These are phyloP conservation scores for Acrobasis suavella DNA, from an alignment of 2,888 invertebrate species.

Conservation along the genomic window DNA sequence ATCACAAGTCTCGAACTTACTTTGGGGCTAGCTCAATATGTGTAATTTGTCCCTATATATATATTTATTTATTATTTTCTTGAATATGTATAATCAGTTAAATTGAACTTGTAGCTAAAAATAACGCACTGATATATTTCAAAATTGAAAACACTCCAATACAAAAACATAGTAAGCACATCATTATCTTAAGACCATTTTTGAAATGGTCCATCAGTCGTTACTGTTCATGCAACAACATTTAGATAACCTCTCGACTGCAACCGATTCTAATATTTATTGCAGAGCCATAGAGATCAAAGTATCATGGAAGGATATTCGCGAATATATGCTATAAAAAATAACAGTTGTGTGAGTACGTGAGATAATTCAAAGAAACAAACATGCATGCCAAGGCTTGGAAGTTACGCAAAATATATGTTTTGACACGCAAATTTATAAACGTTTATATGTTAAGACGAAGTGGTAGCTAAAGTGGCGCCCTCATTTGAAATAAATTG, in stretches of 20 bases:
- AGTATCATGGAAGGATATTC: background rate
- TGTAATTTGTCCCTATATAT: too few relatives aligned
- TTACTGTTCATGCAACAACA: background rate
- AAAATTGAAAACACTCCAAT: too few relatives aligned
- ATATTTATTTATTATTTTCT: too few relatives aligned
- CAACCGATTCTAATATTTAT: background rate
- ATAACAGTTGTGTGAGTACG: background rate
- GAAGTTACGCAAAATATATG: conserved; percentile 11
- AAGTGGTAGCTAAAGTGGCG: too few relatives aligned
- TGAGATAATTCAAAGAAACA: conserved; percentile 3
- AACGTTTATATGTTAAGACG: background rate
- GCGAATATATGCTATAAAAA: conserved; percentile 6
- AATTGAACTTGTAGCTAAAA: too few relatives aligned
- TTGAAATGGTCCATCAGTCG: background rate
- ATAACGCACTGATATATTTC: too few relatives aligned
- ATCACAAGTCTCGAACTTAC: too few relatives aligned
- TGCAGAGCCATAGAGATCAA: background rate
- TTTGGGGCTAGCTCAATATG: too few relatives aligned
- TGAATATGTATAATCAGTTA: too few relatives aligned
- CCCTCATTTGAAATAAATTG: too few relatives aligned
- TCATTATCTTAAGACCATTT: too few relatives aligned
- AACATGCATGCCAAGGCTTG: conserved; percentile 6
- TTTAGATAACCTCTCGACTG: background rate
- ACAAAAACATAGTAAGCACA: too few relatives aligned
- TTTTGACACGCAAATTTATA: background rate